Base-by-base conservation (phyloP, 2,113 vertebrate species). In the Platycercus adscitus region DNA sequence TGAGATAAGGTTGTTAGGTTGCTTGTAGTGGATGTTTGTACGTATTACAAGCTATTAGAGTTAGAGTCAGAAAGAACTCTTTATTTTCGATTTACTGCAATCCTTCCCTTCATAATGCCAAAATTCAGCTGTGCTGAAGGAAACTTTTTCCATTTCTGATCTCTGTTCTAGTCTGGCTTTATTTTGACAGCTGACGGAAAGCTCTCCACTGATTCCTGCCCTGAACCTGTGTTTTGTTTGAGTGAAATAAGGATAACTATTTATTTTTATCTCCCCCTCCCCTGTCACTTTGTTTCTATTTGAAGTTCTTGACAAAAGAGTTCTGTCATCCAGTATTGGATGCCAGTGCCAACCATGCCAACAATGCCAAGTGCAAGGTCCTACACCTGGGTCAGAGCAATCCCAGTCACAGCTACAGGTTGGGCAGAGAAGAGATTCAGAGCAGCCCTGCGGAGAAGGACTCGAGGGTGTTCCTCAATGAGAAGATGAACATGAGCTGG, bases 141-240 rank as follows among this genome's bases (percentile, higher is more conserved):
- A 87, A 95, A 37, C 33, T 91, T 96, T 94, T 96, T 89, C 89
- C 75, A 86, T 82, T n/a, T 60, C 56, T 83, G 28, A 43, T 52
- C 3, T 85, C 50, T 71, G 1, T 69, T 91, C 37, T 83, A 92
- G n/a, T 11, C 17, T 63, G 52, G 8, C 6, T 77, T 93, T 87
- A 43, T 96, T 96, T 89, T 76, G 55, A 79, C 49, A 88, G 21
- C 25, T 68, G 39, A 55, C 0, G 4, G 61, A 85, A 93, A 96
- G 13, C 7, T 70, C 47, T 80, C 24, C 16, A 16, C 13, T 37
- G 24, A 3, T 83, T 91, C 37, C 28, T 86, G 35, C 7, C 12
- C 25, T 5, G 5, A 80, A 47, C 5, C 5, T 2, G 50, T 60
- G 19, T 50, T 88, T 91, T 77, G 3, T 23, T 20, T 49, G 10